Percentiles rank a stretch among this genome's conserved stretches.
Evolutionary conservation across 1,140 invertebrate species (phyloP).

Genomic region (Drosophila lini): DNA sequence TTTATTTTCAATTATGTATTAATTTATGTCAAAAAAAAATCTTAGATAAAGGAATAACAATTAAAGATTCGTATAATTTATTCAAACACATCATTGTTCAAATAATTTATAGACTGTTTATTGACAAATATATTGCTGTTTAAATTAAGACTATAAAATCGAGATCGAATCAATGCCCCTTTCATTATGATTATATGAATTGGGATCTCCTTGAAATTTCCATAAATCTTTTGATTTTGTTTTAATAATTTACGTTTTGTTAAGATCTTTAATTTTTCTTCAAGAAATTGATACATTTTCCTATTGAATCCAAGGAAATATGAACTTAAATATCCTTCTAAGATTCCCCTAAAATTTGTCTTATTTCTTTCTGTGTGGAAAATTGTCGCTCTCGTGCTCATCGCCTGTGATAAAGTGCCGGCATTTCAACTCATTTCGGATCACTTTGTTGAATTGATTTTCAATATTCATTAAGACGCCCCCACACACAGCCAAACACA

Average conservation of each 20-base stretch:
- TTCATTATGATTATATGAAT: neutral
- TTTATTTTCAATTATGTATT: neutral
- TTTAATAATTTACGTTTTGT: neutral
- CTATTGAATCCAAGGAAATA: neutral
- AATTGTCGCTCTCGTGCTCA: constrained; percentile 52
- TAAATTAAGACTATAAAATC: neutral
- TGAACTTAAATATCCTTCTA: too few relatives aligned
- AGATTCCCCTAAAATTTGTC: too few relatives aligned
- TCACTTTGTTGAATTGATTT: constrained; percentile 71
- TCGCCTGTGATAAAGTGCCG: constrained; percentile 54
- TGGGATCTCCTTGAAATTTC: neutral
- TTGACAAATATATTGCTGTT: neutral
- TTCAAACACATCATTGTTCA: neutral
- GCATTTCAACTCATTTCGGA: constrained; percentile 37
- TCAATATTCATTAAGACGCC: constrained; percentile 62
- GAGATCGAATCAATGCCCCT: neutral
- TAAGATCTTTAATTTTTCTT: neutral
- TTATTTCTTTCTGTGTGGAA: constrained; percentile 3
- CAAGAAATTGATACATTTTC: neutral
- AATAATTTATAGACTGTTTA: neutral
- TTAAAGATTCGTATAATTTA: neutral
- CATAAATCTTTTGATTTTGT: neutral
- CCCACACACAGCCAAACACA: constrained; percentile 38
- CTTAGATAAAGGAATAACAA: neutral
- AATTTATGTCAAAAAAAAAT: neutral